Base-by-base conservation (phyloP, 2,888 invertebrate species). In the Drosophila subsilvestris region DNA sequence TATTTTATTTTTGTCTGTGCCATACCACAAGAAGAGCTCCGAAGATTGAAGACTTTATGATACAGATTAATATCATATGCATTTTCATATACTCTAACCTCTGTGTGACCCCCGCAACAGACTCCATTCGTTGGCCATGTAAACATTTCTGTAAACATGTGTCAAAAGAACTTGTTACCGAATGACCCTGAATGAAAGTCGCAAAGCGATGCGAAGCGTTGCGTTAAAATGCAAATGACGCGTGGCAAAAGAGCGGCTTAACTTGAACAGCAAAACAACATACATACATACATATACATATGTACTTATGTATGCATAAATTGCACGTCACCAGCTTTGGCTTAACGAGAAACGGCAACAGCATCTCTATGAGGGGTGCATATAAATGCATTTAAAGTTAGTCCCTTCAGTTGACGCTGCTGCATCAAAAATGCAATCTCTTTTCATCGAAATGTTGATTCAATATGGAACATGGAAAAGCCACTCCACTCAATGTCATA, bases 81-180 rank as follows among this genome's bases (percentile, higher is more conserved):
- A 54, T 65, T 68, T 65, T 54, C 54, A 67, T 48, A 14, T 27
- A 22, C 18, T 55, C 22, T 12, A 68, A 55, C 65, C 69, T 55
- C 48, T 27, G n/a, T n/a, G 3, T 43, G 65, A 68, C 69, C 65
- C 65, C 68, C 55, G 66, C 2, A 2, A 14, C 18, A 7, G 8
- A 20, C 9, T 27, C 10, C 27, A 47, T 20, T 18, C 10, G 27
- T 18, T 45, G 60, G 29, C 60, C 60, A 14, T 54, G 60, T 54
- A 44, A 60, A 45, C 55, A 45, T 10, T 44, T 17, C 22, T 45
- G 55, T 49, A 54, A 68, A 25, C 62, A 62, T 25, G 61, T 62
- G 61, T 47, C 62, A 47, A 42, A 12, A 7, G 18, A 32, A 37
- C 43, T 18, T 37, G n/a, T 7, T 20, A 14, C 47, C 54, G 18